These are phyloP conservation scores for Avahi laniger DNA, from an alignment of 2,797 vertebrate species.

Conservation along the genomic window DNA sequence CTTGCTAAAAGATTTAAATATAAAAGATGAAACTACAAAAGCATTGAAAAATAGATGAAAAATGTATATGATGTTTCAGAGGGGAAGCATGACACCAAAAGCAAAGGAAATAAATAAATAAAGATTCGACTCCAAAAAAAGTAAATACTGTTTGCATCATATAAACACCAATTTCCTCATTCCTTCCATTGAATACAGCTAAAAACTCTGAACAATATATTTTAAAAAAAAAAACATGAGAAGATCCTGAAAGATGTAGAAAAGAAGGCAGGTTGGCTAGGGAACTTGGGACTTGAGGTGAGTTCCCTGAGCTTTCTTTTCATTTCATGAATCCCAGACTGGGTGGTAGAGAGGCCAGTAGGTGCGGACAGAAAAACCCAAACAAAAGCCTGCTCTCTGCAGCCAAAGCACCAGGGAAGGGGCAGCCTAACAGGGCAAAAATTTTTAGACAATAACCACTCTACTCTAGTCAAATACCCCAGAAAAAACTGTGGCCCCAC, in stretches of 20 bases:
- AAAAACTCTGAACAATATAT: neutral
- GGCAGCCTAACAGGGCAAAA: neutral
- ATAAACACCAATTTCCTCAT: neutral
- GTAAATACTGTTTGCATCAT: neutral
- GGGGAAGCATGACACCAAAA: neutral
- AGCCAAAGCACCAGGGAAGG: neutral
- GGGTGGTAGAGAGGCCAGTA: neutral
- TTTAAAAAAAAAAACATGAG: neutral
- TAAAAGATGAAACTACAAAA: conserved; percentile 34
- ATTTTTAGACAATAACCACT: neutral
- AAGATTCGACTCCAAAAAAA: neutral
- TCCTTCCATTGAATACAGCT: neutral
- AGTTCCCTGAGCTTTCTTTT: neutral
- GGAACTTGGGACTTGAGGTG: neutral
- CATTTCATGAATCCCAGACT: neutral
- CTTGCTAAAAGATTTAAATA: conserved; percentile 12
- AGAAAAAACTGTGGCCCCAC: neutral
- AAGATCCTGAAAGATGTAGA: neutral
- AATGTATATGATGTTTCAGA: neutral
- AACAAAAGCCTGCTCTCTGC: neutral
- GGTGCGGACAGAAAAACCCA: neutral
- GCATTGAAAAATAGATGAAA: neutral
- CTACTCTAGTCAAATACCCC: neutral
- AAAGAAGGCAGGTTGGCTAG: neutral
- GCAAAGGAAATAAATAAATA: neutral